Conservation (phyloP, 92 coral and sea anemone genomes). For the Heliopora coerulea region DNA sequence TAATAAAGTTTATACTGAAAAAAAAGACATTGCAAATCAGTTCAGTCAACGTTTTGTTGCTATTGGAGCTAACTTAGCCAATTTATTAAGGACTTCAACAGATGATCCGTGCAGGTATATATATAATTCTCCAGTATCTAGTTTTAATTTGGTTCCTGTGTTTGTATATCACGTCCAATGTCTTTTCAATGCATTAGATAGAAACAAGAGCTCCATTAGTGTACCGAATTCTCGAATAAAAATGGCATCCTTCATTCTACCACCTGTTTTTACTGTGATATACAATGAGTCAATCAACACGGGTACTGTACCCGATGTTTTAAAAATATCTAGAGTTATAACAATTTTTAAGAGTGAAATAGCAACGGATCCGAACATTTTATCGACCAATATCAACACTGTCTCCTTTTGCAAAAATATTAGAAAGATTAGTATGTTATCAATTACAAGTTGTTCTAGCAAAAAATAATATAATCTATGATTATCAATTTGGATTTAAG, state of each 20-base stretch:
- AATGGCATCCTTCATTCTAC: conserved; percentile 22
- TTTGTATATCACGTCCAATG: conserved; percentile 41
- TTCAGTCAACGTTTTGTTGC: conserved; percentile 51
- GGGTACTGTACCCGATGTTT: conserved; percentile 52
- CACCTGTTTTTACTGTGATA: conserved; percentile 45
- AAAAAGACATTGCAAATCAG: conserved; percentile 56
- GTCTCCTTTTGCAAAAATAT: conserved; percentile 44
- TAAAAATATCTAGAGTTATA: conserved; percentile 31
- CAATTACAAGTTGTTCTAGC: conserved; percentile 38
- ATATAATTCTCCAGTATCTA: conserved; percentile 33
- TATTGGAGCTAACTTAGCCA: conserved; percentile 51
- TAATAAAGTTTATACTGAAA: conserved; percentile 36
- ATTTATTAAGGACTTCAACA: conserved; percentile 9
- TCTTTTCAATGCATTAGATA: conserved; percentile 42
- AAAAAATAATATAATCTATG: conserved; percentile 42
- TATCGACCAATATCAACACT: conserved; percentile 47
- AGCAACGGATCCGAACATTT: too few relatives aligned
- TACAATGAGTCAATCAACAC: conserved; percentile 53
- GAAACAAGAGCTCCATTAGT: conserved; percentile 35
- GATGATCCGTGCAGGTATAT: conserved; percentile 17
- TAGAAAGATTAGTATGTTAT: conserved; percentile 53
- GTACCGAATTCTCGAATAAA: conserved; percentile 25
- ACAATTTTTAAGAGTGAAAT: conserved; percentile 52
- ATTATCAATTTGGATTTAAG: conserved; percentile 61
- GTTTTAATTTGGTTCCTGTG: conserved; percentile 49